A percentile compares a stretch with the other conserved stretches of the same genome.
Evolutionary conservation across 2,888 invertebrate species (phyloP).

Genomic region (Eledone cirrhosa): DNA sequence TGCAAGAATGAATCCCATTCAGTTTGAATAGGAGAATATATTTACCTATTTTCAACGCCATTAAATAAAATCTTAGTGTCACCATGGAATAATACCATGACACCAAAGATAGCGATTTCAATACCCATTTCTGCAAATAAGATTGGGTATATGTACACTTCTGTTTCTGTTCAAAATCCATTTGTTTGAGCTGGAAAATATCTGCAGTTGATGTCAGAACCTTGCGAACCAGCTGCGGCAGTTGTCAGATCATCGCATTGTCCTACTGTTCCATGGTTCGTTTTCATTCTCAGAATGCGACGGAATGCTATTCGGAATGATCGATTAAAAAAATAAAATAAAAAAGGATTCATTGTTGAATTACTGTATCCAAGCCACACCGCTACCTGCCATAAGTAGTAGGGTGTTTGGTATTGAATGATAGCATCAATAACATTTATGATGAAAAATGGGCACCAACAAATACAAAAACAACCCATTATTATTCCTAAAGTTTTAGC

Average conservation of each 20-base stretch:
- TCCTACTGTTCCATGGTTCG: slow-evolving; percentile 55
- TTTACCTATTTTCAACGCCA: too few species aligned
- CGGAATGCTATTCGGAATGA: slow-evolving; percentile 51
- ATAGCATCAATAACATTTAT: slow-evolving; percentile 60
- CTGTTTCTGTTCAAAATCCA: not conserved
- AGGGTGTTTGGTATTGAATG: slow-evolving; percentile 56
- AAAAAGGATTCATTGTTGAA: slow-evolving; percentile 58
- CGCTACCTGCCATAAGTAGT: slow-evolving; percentile 55
- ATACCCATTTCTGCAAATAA: too few species aligned
- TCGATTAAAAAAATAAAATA: slow-evolving; percentile 56
- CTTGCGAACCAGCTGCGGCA: slow-evolving; percentile 29
- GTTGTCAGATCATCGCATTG: slow-evolving; percentile 48
- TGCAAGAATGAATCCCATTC: too few species aligned
- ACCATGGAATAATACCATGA: too few species aligned
- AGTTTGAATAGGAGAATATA: too few species aligned
- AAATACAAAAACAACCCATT: slow-evolving; percentile 61
- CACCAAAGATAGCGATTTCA: too few species aligned
- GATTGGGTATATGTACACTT: too few species aligned
- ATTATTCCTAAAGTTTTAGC: slow-evolving; percentile 62
- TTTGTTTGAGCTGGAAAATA: slow-evolving; percentile 25
- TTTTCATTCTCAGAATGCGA: slow-evolving; percentile 50
- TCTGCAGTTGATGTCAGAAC: slow-evolving; percentile 14
- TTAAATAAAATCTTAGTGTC: too few species aligned
- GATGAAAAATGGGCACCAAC: slow-evolving; percentile 63
- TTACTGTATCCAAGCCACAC: slow-evolving; percentile 63